A percentile compares a stretch with the other conserved stretches of the same genome.
Evolutionary conservation across 2,797 vertebrate species (phyloP).

Genomic region (Ctenopoma multispine): DNA sequence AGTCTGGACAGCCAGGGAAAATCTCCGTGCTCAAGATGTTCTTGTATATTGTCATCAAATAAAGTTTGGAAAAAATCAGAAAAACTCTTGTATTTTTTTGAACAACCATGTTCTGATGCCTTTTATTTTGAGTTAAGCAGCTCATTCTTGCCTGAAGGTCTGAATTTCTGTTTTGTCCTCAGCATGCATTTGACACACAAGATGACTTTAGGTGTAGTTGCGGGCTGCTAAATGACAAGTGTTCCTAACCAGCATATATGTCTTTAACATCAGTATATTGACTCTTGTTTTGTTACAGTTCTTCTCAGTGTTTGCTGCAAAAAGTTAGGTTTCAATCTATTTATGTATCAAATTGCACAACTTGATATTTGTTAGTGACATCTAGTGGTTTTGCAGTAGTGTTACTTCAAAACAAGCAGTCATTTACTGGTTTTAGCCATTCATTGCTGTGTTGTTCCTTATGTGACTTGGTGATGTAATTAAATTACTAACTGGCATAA

Average conservation of each 20-base stretch:
- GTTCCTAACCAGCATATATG: no score
- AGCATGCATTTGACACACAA: no score
- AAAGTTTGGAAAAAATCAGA: slow-evolving; percentile 73
- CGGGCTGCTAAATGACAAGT: no score
- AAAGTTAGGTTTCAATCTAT: neutral
- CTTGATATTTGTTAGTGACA: neutral
- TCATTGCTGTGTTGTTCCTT: neutral
- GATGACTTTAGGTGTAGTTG: no score
- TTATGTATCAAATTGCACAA: neutral
- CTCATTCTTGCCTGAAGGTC: neutral
- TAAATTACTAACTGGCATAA: neutral
- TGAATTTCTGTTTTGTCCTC: no score
- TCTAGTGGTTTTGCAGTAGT: slow-evolving; percentile 28
- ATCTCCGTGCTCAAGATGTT: slow-evolving; percentile 83
- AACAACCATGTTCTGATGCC: neutral
- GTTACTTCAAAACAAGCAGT: neutral
- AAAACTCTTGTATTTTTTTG: slow-evolving; percentile 26
- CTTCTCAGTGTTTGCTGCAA: no score
- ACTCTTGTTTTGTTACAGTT: no score
- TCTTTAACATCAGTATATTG: no score
- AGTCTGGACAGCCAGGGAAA: slow-evolving; percentile 72
- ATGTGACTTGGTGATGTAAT: neutral
- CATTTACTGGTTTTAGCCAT: neutral
- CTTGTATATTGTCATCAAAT: slow-evolving; percentile 87
- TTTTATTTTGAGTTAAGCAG: neutral